Evolutionary conservation across 1,140 invertebrate genomes (phyloP), one percentile per base, ranked within the genome.

Genomic region (Acromyrmex charruanus): DNA sequence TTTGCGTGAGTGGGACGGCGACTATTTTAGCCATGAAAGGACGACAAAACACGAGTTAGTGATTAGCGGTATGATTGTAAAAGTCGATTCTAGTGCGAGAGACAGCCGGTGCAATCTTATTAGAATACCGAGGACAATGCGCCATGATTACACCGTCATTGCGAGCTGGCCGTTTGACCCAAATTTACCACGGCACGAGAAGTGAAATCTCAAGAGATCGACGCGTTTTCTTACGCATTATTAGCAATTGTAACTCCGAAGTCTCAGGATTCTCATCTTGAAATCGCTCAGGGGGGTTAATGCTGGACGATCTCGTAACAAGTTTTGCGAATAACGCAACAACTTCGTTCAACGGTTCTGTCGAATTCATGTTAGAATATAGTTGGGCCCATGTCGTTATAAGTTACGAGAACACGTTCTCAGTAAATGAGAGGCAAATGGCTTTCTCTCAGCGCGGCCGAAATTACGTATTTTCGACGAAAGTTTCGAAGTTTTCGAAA

Each of bases 81-180:
- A 63, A 39, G 16, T 61, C 53, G 10, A 72, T n/a, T 71, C 39
- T 14, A 49, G 18, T n/a, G 7, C 35, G 72, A 65, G 10, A 65
- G 12, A 49, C 44, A 66, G 14, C 16, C 82, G 31, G 12, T 39
- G 71, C 39, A n/a, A 39, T 79, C 59, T 66, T 21, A 12, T 63
- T 39, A 65, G 59, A 39, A 59, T 66, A 21, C 12, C 74, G 77
- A 85, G 72, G 72, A 85, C 82, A 66, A 44, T 72, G 79, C 79
- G 25, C 25, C 55, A 61, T 18, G 28, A 44, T 61, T 77, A 35
- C 35, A 61, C 9, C 58, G 16, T 68, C 49, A 51, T 51, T 68
- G 63, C 66, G 66, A 6, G 31, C 14, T 39, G 55, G 53, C n/a
- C 39, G 18, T 58, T 3, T 35, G 80, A 84, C 69, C 55, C 21